Conservation (phyloP, 2,797 vertebrate species). For the Gymnothorax reevesii region DNA sequence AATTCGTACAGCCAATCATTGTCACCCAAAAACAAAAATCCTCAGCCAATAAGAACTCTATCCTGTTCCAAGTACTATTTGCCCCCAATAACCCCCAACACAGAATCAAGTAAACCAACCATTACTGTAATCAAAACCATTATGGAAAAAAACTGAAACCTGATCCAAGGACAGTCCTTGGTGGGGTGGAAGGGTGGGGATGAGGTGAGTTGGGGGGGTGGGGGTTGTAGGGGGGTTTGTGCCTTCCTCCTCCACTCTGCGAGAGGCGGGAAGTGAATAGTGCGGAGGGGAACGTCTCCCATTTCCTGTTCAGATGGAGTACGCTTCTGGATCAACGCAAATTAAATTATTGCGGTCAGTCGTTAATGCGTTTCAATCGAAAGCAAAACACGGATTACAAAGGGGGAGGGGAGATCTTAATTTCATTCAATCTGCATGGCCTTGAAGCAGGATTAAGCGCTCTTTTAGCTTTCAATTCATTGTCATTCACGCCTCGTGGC, state of each 20-base stretch:
- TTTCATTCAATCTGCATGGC: constrained; percentile 17
- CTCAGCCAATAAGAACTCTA: neutral
- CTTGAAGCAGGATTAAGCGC: neutral
- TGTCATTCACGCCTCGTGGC: neutral
- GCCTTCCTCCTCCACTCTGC: neutral
- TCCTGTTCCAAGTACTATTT: neutral
- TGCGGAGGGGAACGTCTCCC: constrained; percentile 19
- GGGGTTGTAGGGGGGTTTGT: neutral
- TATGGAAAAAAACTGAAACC: neutral
- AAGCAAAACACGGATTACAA: constrained; percentile 13
- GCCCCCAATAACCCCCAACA: neutral
- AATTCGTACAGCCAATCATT: neutral
- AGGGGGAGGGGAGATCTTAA: neutral
- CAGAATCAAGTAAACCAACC: neutral
- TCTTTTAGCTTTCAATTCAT: constrained; percentile 6
- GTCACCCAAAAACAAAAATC: neutral
- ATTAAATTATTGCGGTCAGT: constrained; percentile 13
- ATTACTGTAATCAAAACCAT: neutral
- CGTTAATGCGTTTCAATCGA: constrained; percentile 25
- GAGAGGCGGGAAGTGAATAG: neutral
- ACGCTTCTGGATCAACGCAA: neutral
- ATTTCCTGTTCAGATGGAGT: neutral
- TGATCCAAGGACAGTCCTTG: neutral
- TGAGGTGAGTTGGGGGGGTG: no score
- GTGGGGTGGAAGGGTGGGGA: neutral